Conservation (phyloP, 1,140 invertebrate genomes). For the Adoxophyes honmai region DNA sequence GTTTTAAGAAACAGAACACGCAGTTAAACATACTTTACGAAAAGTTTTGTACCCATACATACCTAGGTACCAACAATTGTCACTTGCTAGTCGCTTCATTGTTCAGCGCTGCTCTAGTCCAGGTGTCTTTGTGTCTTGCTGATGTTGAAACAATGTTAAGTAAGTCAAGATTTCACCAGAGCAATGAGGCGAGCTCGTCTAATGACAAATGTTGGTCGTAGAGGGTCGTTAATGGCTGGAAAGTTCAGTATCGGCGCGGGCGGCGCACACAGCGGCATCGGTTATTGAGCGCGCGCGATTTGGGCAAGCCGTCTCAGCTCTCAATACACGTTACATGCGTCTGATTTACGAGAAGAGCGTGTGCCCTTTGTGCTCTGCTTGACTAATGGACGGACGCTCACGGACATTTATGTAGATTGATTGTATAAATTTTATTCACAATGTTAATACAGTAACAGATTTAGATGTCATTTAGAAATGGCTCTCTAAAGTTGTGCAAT, state of each 20-base stretch:
- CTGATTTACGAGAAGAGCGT: slow-evolving; percentile 75
- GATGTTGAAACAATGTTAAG: slow-evolving; percentile 15
- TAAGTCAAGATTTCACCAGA: slow-evolving; percentile 31
- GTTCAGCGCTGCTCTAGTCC: slow-evolving; percentile 8
- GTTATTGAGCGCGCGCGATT: slow-evolving; percentile 65
- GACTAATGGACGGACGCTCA: slow-evolving; percentile 75
- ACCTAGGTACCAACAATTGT: no score
- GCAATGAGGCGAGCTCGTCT: slow-evolving; percentile 31
- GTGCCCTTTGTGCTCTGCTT: slow-evolving; percentile 73
- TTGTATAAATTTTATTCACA: slow-evolving; percentile 77
- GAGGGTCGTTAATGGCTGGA: slow-evolving; percentile 62
- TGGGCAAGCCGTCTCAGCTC: slow-evolving; percentile 64
- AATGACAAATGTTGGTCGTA: slow-evolving; percentile 48
- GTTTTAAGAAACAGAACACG: no score
- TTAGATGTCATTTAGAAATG: slow-evolving; percentile 77
- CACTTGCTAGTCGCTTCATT: neutral
- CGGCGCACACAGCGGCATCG: slow-evolving; percentile 23
- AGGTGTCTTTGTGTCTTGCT: neutral
- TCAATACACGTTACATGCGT: slow-evolving; percentile 61
- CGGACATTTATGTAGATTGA: slow-evolving; percentile 77
- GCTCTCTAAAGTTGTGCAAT: slow-evolving; percentile 76
- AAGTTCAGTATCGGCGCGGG: slow-evolving; percentile 36
- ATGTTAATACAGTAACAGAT: slow-evolving; percentile 77
- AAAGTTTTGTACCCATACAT: no score
- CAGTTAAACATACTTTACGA: no score